Evolutionary conservation across 2,888 invertebrate species (phyloP), one percentile per base, ranked within the genome.

Genomic region (Itoplectis maculator): DNA sequence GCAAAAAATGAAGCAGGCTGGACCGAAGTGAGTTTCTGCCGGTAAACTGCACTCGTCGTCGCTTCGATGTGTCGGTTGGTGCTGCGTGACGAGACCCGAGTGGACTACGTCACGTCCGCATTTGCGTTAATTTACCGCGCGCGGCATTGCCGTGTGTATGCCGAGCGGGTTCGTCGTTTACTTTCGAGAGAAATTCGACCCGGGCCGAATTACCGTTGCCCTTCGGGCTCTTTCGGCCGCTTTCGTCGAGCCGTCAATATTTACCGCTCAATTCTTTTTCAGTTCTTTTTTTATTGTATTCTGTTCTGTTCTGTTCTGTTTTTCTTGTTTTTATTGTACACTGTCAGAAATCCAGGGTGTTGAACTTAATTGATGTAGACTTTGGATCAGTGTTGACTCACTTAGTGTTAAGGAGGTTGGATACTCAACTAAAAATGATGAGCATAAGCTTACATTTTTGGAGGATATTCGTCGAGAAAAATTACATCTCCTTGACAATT

Each of bases 21-120:
- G 37, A 40, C 37, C 15, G 61, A 72, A 59, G 72, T 13, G 18
- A 23, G 45, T n/a, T n/a, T n/a, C 56, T 29, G 72, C 18, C 54
- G 42, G 54, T 45, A 13, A 9, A 20, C 45, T 20, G 18, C 8
- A 45, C 42, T 59, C 59, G 37, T 15, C 42, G 56, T 47, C 9
- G 59, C 29, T 72, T 18, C 56, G 35, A 15, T 35, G 61, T 37
- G 11, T 56, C 13, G 35, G 69, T 20, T 40, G 20, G 59, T 65
- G 23, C 45, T 2, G 3, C 29, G 29, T 5, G 29, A 29, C 3
- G 29, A 29, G 74, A 79, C 51, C 61, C 63, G 79, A 61, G 65
- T n/a, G 63, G 77, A 83, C 87, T 86, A 91, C 92, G 92, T 92
- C 92, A 92, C 91, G 86, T 92, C 92, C 92, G 92, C 92, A 92